phyloP scores from a whole-genome alignment of 2,888 invertebrate species.

The Copidosoma aretas region DNA sequence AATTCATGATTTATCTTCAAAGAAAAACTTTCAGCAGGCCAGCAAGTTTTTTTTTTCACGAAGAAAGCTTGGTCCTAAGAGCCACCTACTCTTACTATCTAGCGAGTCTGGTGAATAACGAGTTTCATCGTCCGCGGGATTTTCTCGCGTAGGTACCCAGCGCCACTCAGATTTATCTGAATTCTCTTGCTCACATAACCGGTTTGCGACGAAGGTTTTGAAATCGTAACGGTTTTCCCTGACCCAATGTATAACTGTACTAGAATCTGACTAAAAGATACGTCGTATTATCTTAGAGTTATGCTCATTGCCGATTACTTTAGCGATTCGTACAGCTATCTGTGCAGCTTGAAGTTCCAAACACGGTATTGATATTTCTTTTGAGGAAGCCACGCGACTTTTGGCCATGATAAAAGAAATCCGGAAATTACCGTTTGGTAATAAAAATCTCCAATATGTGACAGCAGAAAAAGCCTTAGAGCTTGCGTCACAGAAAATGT shows the following conservation, averaged over 20 bases:
- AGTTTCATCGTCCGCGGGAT: not conserved
- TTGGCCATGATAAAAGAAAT: slow-evolving; percentile 10
- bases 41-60: not conserved
- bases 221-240: not conserved
- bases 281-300: not conserved
- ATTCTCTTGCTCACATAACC: not conserved
- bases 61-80: not conserved
- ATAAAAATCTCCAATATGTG: slow-evolving; percentile 1
- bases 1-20: no score
- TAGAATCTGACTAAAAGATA: slow-evolving; percentile 14
- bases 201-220: slow-evolving; percentile 1
- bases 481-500: slow-evolving; percentile 1
- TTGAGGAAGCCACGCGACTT: not conserved
- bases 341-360: slow-evolving; percentile 13
- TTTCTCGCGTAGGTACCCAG: not conserved
- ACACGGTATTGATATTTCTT: not conserved
- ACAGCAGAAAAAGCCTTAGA: not conserved
- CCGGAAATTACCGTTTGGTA: not conserved
- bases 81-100: not conserved
- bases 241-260: slow-evolving; percentile 4
- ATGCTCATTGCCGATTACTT: not conserved
- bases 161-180: no score
- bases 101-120: not conserved
- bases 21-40: not conserved
- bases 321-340: not conserved